A percentile compares a stretch with the other conserved stretches of the same genome.
These are phyloP conservation scores for Ametastegia equiseti DNA, from an alignment of 2,888 invertebrate species.

Conservation along the genomic window DNA sequence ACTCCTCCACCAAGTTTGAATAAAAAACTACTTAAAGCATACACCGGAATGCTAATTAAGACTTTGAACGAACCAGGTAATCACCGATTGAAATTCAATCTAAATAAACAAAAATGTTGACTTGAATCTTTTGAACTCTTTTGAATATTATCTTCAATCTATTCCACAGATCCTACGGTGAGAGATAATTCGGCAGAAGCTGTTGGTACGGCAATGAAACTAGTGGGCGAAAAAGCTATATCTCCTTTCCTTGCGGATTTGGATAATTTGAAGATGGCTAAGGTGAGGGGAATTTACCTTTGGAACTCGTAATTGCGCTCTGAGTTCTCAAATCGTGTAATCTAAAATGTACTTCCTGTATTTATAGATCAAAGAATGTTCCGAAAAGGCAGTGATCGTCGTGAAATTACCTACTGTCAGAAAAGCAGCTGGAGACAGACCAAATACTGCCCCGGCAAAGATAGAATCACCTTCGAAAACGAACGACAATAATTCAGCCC, in stretches of 20 bases:
- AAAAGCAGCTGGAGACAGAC: constrained; percentile 78
- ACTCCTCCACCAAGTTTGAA: constrained; percentile 89
- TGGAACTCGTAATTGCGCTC: neutral
- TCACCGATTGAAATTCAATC: constrained; percentile 68
- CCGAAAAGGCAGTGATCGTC: constrained; percentile 93
- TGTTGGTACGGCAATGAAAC: constrained; percentile 94
- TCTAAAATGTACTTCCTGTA: constrained; percentile 36
- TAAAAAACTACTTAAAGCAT: constrained; percentile 93
- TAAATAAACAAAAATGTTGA: constrained; percentile 66
- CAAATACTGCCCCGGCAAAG: constrained; percentile 78
- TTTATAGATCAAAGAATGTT: constrained; percentile 90
- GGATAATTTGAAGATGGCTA: constrained; percentile 93
- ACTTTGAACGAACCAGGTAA: constrained; percentile 86
- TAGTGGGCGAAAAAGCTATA: constrained; percentile 95
- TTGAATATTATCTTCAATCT: constrained; percentile 20
- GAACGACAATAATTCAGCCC: constrained; percentile 54
- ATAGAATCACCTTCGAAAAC: constrained; percentile 67
- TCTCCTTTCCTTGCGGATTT: constrained; percentile 91
- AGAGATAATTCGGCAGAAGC: constrained; percentile 96
- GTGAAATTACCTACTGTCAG: constrained; percentile 83
- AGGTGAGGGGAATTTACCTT: constrained; percentile 77
- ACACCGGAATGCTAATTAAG: constrained; percentile 88
- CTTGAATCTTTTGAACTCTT: too few relatives aligned
- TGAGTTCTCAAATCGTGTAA: neutral
- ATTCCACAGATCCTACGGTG: constrained; percentile 88